These are phyloP conservation scores for Heliconius aoede DNA, from an alignment of 2,888 invertebrate species.

Conservation along the genomic window DNA sequence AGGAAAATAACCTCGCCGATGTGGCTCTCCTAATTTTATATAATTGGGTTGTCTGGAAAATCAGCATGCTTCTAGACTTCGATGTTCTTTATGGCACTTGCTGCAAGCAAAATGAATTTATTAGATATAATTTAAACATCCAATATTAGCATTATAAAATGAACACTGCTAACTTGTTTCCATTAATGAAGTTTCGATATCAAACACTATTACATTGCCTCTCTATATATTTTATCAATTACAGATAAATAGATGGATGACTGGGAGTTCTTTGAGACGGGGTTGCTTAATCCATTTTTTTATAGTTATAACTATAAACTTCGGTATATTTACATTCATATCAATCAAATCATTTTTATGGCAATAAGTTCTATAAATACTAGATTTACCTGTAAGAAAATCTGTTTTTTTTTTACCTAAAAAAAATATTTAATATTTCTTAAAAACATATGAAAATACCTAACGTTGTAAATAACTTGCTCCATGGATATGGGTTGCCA, in stretches of 20 bases:
- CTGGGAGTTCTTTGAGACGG: too few relatives aligned
- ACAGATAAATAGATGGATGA: too few relatives aligned
- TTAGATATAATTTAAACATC: neutral
- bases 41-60: constrained; percentile 48
- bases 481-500: neutral
- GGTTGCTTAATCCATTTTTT: too few relatives aligned
- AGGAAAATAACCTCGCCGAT: constrained; percentile 60
- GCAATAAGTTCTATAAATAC: too few relatives aligned
- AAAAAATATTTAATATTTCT: too few relatives aligned
- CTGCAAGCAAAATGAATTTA: neutral
- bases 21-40: constrained; percentile 59
- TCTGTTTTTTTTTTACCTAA: too few relatives aligned
- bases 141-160: constrained; percentile 2
- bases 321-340: too few relatives aligned
- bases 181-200: neutral
- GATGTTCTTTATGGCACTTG: neutral
- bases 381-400: too few relatives aligned
- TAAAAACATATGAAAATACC: neutral
- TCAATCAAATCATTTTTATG: too few relatives aligned
- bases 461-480: neutral
- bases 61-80: constrained; percentile 8
- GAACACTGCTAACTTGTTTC: neutral
- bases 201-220: neutral
- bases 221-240: neutral
- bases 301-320: too few relatives aligned